phyloP scores from a whole-genome alignment of 1,140 invertebrate genomes.

The Drosophila nigrodunni region DNA sequence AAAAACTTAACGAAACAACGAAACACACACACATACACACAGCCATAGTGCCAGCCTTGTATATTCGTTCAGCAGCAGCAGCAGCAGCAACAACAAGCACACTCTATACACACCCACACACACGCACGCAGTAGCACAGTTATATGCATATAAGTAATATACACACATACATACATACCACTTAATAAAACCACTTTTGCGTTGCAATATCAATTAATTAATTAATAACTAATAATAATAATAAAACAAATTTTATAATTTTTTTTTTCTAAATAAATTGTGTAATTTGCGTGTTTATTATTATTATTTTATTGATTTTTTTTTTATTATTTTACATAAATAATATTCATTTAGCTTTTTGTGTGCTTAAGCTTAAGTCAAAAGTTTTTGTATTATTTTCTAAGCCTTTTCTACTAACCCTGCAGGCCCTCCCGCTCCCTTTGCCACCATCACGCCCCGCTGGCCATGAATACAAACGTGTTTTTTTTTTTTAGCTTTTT shows the following conservation, averaged over 20 bases:
- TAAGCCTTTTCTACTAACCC: constrained; percentile 11
- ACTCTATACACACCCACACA: constrained; percentile 18
- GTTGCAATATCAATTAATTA: constrained; percentile 55
- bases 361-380: constrained; percentile 46
- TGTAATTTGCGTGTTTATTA: constrained; percentile 31
- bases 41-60: constrained; percentile 8
- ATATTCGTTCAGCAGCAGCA: constrained; percentile 20
- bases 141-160: constrained; percentile 16
- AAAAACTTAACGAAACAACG: constrained; percentile 25
- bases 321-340: constrained; percentile 3
- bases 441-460: neutral
- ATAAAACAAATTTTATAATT: constrained; percentile 33
- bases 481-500: constrained; percentile 41
- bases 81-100: neutral
- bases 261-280: constrained; percentile 30
- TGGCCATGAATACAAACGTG: constrained; percentile 6
- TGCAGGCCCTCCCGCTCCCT: neutral
- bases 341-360: constrained; percentile 31
- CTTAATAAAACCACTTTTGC: constrained; percentile 33
- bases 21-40: constrained; percentile 12
- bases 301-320: constrained; percentile 6
- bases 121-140: constrained; percentile 2
- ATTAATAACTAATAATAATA: constrained; percentile 35
- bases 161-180: constrained; percentile 29
- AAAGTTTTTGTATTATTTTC: constrained; percentile 13